Base-by-base conservation (phyloP, 2,888 invertebrate species). In the Shargacucullia verbasci region DNA sequence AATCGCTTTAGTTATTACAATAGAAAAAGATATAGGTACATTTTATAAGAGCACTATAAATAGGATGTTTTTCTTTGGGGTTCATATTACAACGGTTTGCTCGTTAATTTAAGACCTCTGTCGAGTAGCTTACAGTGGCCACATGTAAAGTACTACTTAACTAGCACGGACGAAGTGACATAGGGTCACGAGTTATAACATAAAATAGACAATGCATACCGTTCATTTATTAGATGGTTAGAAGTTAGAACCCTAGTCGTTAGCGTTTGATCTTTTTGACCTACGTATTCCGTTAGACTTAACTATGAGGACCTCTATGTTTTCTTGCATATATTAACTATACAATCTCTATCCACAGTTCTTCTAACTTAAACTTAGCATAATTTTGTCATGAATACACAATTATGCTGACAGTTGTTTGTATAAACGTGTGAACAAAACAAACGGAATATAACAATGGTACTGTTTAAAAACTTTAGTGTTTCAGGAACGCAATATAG, bases 231-330 rank as follows among this genome's bases (percentile, higher is more conserved):
- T 49, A 65, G 66, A 49, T 45, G 66, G 35, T 56, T 58, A 52
- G 64, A 58, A 71, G 25, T 45, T 33, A 52, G 64, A 58, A 71
- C 37, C 48, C 25, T 39, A 39, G 48, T 67, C 66, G 67, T 65
- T 71, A 65, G 59, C 45, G 48, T 13, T 65, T 67, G 66, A 67
- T 67, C 66, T 71, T 53, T 65, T n/a, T 67, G 72, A 71, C 66
- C 66, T 27, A 39, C 43, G 56, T 40, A 45, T 70, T 45, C 66
- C 71, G 66, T 71, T 67, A 65, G 52, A 49, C 40, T 49, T 43
- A 63, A 70, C 35, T 44, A 57, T 47, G 50, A 71, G 59, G 20
- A 50, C 55, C 41, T 59, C 55, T 52, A 71, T 59, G 59, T 68
- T 49, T 49, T 55, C 41, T 53, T 66, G 68, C 72, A 59, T 67